Base-by-base conservation (phyloP, 1,140 invertebrate genomes). In the Cecropterus lyciades region DNA sequence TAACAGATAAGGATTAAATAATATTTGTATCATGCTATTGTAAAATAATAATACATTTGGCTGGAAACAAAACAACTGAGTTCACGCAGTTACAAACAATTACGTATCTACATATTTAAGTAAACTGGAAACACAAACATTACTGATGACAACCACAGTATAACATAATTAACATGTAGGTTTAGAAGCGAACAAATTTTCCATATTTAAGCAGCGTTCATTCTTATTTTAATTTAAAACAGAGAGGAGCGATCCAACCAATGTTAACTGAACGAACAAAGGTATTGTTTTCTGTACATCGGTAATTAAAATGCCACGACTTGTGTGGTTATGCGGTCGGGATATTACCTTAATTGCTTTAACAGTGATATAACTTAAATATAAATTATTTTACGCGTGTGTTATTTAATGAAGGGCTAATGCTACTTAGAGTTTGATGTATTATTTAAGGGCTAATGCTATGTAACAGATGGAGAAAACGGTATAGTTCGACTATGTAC, bases 231-330 rank as follows among this genome's bases (percentile, higher is more conserved):
- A 14, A 43, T 14, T 14, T 43, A 0, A 14, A 13, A 14, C 13
- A 11, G 13, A 14, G 14, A 43, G 40, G 40, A 13, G 10, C 37
- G n/a, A 43, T 3, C 13, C 33, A 37, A 14, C 40, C n/a, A 43
- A 43, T 11, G 37, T 40, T 11, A 40, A 40, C 37, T 40, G 37
- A 40, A n/a, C 37, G 37, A 40, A 43, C 40, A 43, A 43, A 14
- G 40, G 40, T 43, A 43, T 43, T 43, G 40, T 43, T 43, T 1
- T 43, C 37, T 40, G n/a, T 43, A 43, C n/a, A 43, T 43, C 40
- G 40, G 40, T 43, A 43, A 43, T 43, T 43, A 43, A 43, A 43
- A 43, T 43, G 40, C 40, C 40, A 14, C 40, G 40, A 43, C 40
- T 43, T 43, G 40, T 43, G 40, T 14, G 40, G 40, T 43, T 43